phyloP scores from a whole-genome alignment of 1,140 invertebrate species.

The Vanessa atalanta region DNA sequence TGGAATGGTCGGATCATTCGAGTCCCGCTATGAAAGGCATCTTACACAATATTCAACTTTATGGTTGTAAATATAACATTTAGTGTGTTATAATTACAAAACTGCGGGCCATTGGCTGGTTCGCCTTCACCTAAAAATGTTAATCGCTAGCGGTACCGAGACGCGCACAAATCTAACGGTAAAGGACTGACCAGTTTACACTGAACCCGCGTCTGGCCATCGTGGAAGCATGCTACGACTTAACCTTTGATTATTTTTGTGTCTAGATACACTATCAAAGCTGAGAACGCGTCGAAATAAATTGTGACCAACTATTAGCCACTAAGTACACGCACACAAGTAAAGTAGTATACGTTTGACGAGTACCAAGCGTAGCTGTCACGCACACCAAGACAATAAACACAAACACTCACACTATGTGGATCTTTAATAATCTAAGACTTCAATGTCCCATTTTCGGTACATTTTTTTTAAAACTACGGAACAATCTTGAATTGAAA shows the following conservation, averaged over 20 bases:
- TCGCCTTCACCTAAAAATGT: slow-evolving; percentile 71
- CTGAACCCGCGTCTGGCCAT: slow-evolving; percentile 8
- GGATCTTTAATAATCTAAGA: neutral
- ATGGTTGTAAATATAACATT: slow-evolving; percentile 21
- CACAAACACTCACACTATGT: too few species aligned
- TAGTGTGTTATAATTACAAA: slow-evolving; percentile 43
- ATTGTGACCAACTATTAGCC: too few species aligned
- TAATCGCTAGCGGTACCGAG: slow-evolving; percentile 58
- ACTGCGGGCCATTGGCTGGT: slow-evolving; percentile 34
- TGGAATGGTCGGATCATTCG: neutral
- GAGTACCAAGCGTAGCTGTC: too few species aligned
- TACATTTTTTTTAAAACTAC: too few species aligned
- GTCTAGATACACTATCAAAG: too few species aligned
- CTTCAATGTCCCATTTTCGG: neutral
- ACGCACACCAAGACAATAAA: too few species aligned
- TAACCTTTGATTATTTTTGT: slow-evolving; percentile 7
- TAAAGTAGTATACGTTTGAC: too few species aligned
- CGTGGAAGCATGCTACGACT: slow-evolving; percentile 10
- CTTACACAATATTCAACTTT: neutral
- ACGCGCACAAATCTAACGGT: slow-evolving; percentile 54
- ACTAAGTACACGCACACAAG: too few species aligned
- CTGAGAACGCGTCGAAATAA: too few species aligned
- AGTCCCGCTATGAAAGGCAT: neutral
- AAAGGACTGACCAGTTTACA: slow-evolving; percentile 46
- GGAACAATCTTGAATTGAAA: too few species aligned